Evolutionary conservation across 2,888 invertebrate species (phyloP), one percentile per base, ranked within the genome.

Genomic region (Mycalesis mineus): DNA sequence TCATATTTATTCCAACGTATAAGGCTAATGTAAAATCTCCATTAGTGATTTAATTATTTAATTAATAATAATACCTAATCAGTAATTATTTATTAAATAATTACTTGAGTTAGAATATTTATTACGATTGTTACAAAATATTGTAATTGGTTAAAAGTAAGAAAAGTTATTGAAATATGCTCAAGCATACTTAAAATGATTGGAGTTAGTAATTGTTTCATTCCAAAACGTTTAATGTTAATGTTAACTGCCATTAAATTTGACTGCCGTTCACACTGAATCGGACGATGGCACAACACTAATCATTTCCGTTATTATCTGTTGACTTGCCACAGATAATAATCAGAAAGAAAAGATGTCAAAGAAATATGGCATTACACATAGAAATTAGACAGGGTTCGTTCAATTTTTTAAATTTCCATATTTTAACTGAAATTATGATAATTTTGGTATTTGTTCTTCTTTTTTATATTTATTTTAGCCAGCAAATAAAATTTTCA

Each of bases 201-300:
- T 7, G n/a, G 42, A 42, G 31, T 29, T 57, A 51, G 47, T 50
- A 31, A 47, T 47, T 22, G 31, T 42, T 58, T 49, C 58, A 55
- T 55, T 58, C 52, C 58, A 53, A 52, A 52, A 44, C 37, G 29
- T 45, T 51, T 14, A 33, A 36, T 33, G 48, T 41, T 51, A 28
- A 57, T 36, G 55, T 39, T 15, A 31, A 48, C 54, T 66, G 68
- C 66, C 68, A 68, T 66, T 69, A 69, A 62, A 61, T 63, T 68
- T 62, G 62, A 60, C 49, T 66, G 58, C 62, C 50, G 59, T 44
- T 62, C 50, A 58, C 54, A 57, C 11, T 58, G 37, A 51, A 39
- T 36, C 41, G 14, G 28, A 29, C 29, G 8, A 45, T 13, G 5
- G 47, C 58, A 51, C 54, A 60, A 36, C 9, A 9, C 36, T 36